Base-by-base conservation (phyloP, 1,140 invertebrate species). In the Amyelois transitella region DNA sequence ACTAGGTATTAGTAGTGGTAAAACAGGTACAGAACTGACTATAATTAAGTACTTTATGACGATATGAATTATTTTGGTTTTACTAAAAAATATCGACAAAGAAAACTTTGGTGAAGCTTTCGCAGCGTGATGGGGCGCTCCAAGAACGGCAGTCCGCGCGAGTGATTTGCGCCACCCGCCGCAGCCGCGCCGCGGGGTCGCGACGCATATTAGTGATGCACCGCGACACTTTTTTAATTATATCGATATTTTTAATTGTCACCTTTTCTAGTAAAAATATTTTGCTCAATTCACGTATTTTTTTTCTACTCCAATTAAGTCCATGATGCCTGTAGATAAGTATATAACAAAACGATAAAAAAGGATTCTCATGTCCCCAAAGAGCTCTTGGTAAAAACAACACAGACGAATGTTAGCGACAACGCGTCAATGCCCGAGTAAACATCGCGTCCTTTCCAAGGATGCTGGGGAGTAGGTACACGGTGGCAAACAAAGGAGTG, bases 111-210 rank as follows among this genome's bases (percentile, higher is more conserved):
- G 55, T 49, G 55, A 65, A 64, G 53, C 61, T 57, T 67, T 56
- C 61, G 52, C 64, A 70, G 32, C 72, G 59, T 69, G 58, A 62
- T 20, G 19, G 58, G 43, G 66, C 64, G 69, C 72, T 77, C 69
- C 62, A 83, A 83, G 78, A 80, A 75, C 76, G 82, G 82, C 74
- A 84, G 81, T 86, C 69, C 82, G 81, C 84, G 84, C 81, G 84
- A 84, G 72, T 86, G 84, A 83, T 78, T 81, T 77, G 84, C 82
- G 68, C 82, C 82, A 79, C 82, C 80, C 75, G 78, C 66, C 58
- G 69, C 73, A 70, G 71, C 71, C 72, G 66, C 75, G 77, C 68
- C 73, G 69, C 77, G 75, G 67, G 79, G 74, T 79, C 81, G 78
- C 80, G 76, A 69, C 75, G 64, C 64, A 64, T n/a, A 44, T 63